Evolutionary conservation across 2,888 invertebrate genomes (phyloP).

Genomic region (Penaeus monodon): DNA sequence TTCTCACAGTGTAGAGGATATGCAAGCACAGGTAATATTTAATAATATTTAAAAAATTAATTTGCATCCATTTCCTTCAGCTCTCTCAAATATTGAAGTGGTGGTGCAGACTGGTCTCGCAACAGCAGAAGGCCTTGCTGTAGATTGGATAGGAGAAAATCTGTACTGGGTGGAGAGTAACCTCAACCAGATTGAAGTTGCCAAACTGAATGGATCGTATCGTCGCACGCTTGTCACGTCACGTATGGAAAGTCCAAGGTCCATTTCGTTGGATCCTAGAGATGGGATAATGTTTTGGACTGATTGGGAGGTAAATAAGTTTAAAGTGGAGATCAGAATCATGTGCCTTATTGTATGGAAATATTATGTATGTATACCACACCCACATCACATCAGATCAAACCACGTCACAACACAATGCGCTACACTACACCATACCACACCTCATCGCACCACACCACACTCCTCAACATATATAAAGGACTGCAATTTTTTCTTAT

Average conservation of each 20-base stretch:
- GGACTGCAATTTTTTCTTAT: background rate
- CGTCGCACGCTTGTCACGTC: conserved; percentile 83
- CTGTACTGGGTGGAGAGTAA: conserved; percentile 90
- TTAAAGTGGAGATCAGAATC: background rate
- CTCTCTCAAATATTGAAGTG: conserved; percentile 79
- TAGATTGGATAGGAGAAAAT: conserved; percentile 89
- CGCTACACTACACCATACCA: too few species aligned
- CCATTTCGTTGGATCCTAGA: conserved; percentile 84
- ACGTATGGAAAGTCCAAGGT: conserved; percentile 86
- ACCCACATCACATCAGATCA: too few species aligned
- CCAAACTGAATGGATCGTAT: conserved; percentile 80
- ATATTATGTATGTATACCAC: background rate
- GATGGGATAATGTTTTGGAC: conserved; percentile 85
- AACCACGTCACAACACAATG: too few species aligned
- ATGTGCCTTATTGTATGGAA: background rate
- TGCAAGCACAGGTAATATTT: background rate
- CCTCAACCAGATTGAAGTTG: conserved; percentile 86
- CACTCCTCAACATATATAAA: background rate
- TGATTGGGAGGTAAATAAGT: conserved; percentile 79
- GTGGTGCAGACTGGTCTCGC: conserved; percentile 86
- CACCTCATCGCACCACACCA: too few species aligned
- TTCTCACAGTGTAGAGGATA: background rate
- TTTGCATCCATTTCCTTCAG: conserved; percentile 66
- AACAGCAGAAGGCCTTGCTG: conserved; percentile 89
- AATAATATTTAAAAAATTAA: conserved; percentile 4